These are phyloP conservation scores for Malaclemys terrapin DNA, from an alignment of 2,113 vertebrate species.

Conservation along the genomic window DNA sequence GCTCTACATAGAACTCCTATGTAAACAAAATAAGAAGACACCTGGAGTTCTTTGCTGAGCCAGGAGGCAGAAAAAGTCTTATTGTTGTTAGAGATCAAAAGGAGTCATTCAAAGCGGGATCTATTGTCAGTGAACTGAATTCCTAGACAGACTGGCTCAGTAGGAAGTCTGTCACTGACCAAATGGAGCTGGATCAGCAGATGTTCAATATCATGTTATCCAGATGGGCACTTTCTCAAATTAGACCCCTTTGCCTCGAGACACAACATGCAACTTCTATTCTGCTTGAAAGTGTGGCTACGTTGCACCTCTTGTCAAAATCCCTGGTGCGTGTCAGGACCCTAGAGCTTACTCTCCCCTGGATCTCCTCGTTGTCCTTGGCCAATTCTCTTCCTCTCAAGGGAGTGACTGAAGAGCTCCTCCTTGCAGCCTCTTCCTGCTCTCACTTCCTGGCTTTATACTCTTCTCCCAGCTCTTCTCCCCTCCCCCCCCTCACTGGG, in stretches of 20 bases:
- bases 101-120: background rate
- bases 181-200: background rate
- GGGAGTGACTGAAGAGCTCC: background rate
- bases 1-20: background rate
- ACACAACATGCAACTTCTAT: background rate
- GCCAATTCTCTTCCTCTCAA: background rate
- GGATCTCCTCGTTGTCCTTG: background rate
- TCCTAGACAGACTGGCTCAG: background rate
- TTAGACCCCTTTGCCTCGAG: background rate
- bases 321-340: background rate
- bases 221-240: background rate
- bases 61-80: background rate
- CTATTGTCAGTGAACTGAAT: background rate
- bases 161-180: background rate
- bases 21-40: background rate
- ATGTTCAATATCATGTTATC: background rate
- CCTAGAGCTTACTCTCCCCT: background rate
- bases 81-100: background rate
- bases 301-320: background rate
- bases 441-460: background rate
- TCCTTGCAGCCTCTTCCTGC: background rate
- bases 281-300: background rate
- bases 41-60: background rate
- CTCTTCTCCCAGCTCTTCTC: background rate
- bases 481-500: background rate